Evolutionary conservation across 2,113 vertebrate genomes (phyloP).

Genomic region (Pachypanchax playfairii): DNA sequence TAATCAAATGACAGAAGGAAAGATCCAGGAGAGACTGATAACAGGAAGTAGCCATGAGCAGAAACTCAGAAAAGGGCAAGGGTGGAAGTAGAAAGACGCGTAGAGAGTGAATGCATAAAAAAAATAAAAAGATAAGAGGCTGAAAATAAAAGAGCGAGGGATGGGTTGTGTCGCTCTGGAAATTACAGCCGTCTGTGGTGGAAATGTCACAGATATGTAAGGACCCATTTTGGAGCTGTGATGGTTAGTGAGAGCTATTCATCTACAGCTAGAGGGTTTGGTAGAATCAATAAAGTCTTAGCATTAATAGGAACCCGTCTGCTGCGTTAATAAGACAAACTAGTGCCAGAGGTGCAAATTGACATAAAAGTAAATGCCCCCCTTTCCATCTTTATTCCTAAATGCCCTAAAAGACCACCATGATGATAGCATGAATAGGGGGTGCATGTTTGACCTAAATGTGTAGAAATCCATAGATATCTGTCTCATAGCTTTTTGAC

Average conservation of each 20-base stretch:
- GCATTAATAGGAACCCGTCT: constrained; percentile 54
- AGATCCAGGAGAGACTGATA: constrained; percentile 41
- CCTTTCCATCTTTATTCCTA: constrained; percentile 18
- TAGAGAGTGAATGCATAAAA: constrained; percentile 13
- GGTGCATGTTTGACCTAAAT: constrained; percentile 29
- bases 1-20: constrained; percentile 25
- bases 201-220: constrained; percentile 73
- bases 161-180: constrained; percentile 50
- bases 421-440: constrained; percentile 11
- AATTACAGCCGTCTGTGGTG: constrained; percentile 59
- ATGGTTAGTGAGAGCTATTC: constrained; percentile 64
- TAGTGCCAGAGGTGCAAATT: constrained; percentile 29
- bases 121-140: constrained; percentile 33
- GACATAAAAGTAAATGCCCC: constrained; percentile 49
- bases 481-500: constrained; percentile 5
- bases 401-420: constrained; percentile 19
- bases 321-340: constrained; percentile 65
- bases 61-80: constrained; percentile 57
- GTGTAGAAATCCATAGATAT: constrained; percentile 8
- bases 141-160: constrained; percentile 46
- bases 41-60: constrained; percentile 45
- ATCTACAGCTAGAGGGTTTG: constrained; percentile 61
- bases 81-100: constrained; percentile 36
- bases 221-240: constrained; percentile 45
- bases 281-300: constrained; percentile 60